Evolutionary conservation across 1,140 invertebrate species (phyloP).

Genomic region (Heliothis virescens): DNA sequence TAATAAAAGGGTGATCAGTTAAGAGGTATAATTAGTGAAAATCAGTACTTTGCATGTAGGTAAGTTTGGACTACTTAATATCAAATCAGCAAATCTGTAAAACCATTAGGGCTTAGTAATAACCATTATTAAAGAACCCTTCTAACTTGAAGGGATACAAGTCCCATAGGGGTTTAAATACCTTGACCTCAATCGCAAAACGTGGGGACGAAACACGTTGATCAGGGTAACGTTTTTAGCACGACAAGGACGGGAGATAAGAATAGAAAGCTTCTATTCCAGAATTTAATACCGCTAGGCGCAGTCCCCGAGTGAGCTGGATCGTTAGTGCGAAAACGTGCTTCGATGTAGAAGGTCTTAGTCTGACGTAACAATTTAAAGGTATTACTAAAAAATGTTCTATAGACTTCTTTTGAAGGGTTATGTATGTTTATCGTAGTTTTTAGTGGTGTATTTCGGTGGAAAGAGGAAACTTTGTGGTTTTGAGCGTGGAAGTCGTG

Average conservation of each 20-base stretch:
- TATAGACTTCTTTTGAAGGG: too few relatives aligned
- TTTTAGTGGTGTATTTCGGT: not conserved
- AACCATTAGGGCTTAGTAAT: too few relatives aligned
- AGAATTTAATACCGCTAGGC: constrained; percentile 40
- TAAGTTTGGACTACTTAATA: too few relatives aligned
- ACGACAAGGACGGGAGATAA: constrained; percentile 11
- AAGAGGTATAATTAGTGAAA: not conserved
- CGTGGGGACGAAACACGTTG: not conserved
- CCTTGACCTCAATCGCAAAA: constrained; percentile 5
- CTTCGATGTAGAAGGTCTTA: not conserved
- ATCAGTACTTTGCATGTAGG: too few relatives aligned
- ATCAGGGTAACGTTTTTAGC: constrained; percentile 25
- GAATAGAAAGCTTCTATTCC: constrained; percentile 41
- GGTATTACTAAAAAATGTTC: not conserved
- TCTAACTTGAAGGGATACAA: too few relatives aligned
- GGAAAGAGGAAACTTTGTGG: too few relatives aligned
- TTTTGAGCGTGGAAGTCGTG: too few relatives aligned
- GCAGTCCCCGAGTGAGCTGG: constrained; percentile 1
- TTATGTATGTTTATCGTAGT: not conserved
- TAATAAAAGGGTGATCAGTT: not conserved
- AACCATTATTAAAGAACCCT: too few relatives aligned
- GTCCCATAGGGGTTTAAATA: too few relatives aligned
- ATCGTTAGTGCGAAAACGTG: constrained; percentile 32
- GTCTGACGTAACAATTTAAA: not conserved
- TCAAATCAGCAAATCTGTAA: too few relatives aligned